Base-by-base conservation (phyloP, 1,140 invertebrate genomes). In the Camponotus vicinus region DNA sequence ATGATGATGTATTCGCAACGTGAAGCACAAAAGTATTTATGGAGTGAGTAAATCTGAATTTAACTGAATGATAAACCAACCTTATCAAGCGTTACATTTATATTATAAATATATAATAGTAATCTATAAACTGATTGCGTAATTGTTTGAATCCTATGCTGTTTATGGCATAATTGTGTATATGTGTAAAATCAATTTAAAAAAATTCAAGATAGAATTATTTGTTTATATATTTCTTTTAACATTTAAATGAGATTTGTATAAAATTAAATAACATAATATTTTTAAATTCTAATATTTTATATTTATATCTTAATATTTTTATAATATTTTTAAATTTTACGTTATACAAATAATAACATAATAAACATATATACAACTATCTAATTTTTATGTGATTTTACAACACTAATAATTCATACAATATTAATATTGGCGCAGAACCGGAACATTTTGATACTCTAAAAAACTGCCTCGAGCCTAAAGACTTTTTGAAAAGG, bases 11-110 rank as follows among this genome's bases (percentile, higher is more conserved):
- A 98, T 94, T 96, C 97, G 11, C 94, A 95, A 57, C 97, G 97
- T 90, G 97, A 98, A 92, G 97, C 97, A 11, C 95, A 97, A 85
- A 97, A 97, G 94, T 99, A 99, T 96, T 97, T 99, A 93, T 98
- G 98, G 96, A 97, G 98, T 98, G 95, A 97, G 97, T 97, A 93
- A 88, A 80, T 73, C 55, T 61, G n/a, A 27, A 61, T n/a, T 69
- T 75, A 45, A 63, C 63, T 40, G 61, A 21, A 49, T 5, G 21
- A 61, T 27, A n/a, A 42, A 8, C 2, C 2, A 27, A 59, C 34
- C 78, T 82, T 71, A 63, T 75, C 79, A 75, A 21, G 37, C 2
- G 15, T 76, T 27, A 32, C 11, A 9, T 61, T 75, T 63, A 61
- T 75, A 34, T 61, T 40, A 2, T 15, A 11, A 40, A 57, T 27